These are phyloP conservation scores for Micrastur ruficollis DNA, from an alignment of 2,797 vertebrate genomes.

Conservation along the genomic window DNA sequence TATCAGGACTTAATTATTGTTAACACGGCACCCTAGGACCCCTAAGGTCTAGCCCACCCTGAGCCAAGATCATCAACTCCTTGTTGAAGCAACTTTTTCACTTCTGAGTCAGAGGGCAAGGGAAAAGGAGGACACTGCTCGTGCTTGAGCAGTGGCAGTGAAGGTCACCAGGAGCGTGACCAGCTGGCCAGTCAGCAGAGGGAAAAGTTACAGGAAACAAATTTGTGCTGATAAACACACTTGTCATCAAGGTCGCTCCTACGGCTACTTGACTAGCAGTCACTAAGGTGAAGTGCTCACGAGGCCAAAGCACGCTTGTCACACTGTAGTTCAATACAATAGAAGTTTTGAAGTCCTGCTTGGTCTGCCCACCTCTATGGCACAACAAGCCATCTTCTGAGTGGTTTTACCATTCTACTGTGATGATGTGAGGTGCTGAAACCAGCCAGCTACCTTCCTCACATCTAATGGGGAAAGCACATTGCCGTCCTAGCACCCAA, in stretches of 20 bases:
- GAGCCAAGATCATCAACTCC: background rate
- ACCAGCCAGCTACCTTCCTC: background rate
- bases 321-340: accelerated
- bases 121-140: background rate
- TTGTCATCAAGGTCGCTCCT: background rate
- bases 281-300: background rate
- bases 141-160: background rate
- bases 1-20: background rate
- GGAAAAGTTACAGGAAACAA: background rate
- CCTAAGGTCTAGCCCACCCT: background rate
- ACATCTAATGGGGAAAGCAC: background rate
- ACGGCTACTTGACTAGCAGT: background rate
- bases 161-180: background rate
- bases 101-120: background rate
- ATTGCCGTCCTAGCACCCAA: accelerated
- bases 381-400: background rate
- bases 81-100: background rate
- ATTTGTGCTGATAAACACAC: background rate
- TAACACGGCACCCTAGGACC: background rate
- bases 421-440: background rate
- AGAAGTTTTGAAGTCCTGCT: background rate
- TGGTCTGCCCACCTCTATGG: background rate
- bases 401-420: background rate
- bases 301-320: background rate
- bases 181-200: background rate